A percentile compares a stretch with the other conserved stretches of the same genome.
Evolutionary conservation across 2,797 vertebrate species (phyloP).

Genomic region (Crax fasciolata): DNA sequence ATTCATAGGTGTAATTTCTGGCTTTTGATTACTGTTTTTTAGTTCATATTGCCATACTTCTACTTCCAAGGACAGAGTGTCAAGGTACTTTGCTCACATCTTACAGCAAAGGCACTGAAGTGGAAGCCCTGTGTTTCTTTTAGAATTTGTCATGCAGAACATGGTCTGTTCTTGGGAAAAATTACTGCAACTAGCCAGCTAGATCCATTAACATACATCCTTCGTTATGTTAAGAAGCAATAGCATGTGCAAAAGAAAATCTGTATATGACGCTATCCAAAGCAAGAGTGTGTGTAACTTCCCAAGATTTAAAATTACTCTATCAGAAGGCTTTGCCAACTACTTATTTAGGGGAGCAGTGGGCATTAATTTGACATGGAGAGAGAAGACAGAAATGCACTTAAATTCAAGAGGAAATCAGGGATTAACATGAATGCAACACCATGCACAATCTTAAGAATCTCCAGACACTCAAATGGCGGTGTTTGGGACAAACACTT

Average conservation of each 20-base stretch:
- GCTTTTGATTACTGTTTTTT: background rate
- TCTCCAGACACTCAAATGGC: background rate
- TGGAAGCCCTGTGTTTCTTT: background rate
- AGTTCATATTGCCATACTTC: background rate
- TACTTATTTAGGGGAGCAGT: background rate
- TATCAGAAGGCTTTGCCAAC: background rate
- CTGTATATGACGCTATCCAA: background rate
- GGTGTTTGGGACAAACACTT: background rate
- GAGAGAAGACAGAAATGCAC: background rate
- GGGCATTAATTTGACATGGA: background rate
- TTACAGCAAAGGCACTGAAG: background rate
- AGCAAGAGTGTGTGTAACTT: background rate
- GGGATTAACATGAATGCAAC: background rate
- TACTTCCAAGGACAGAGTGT: background rate
- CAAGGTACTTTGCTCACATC: background rate
- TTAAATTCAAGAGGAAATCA: background rate
- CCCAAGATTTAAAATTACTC: background rate
- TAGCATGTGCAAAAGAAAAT: background rate
- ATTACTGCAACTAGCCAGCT: background rate
- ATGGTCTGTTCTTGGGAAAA: background rate
- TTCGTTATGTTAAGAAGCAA: background rate
- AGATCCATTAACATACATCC: background rate
- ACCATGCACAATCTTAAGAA: fast-evolving
- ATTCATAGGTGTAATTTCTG: background rate
- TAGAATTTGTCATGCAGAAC: background rate